Evolutionary conservation across 2,113 vertebrate species (phyloP).

Genomic region (Nymphicus hollandicus): DNA sequence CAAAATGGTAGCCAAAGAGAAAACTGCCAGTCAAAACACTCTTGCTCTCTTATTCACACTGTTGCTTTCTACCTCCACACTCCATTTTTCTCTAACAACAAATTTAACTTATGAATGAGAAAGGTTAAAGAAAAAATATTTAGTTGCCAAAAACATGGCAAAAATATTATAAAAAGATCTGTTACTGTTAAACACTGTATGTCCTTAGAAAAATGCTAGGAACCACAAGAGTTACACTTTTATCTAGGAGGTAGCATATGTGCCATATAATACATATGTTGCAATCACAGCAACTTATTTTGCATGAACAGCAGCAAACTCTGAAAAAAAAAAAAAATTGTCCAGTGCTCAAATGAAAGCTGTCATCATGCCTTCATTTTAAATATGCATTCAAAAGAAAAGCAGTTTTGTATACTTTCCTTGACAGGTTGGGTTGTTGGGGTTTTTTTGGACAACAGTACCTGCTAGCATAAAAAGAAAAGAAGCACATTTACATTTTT

Average conservation of each 20-base stretch:
- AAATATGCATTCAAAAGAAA: constrained; percentile 43
- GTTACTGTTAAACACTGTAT: constrained; percentile 66
- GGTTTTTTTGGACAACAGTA: neutral
- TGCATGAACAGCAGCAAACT: constrained; percentile 62
- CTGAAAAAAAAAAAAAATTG: constrained; percentile 37
- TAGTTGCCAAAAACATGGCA: constrained; percentile 66
- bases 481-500: constrained; percentile 14
- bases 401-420: constrained; percentile 10
- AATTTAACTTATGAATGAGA: constrained; percentile 71
- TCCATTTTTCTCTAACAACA: constrained; percentile 75
- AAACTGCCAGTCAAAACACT: constrained; percentile 75
- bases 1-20: constrained; percentile 76
- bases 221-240: constrained; percentile 56
- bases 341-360: constrained; percentile 56
- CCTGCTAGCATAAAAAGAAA: constrained; percentile 22
- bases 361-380: constrained; percentile 48
- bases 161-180: constrained; percentile 71
- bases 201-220: constrained; percentile 58
- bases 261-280: constrained; percentile 47
- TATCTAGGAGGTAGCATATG: constrained; percentile 58
- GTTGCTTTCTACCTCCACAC: constrained; percentile 73
- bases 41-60: constrained; percentile 67
- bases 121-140: constrained; percentile 70
- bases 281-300: constrained; percentile 57
- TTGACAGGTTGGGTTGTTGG: neutral